Conservation (phyloP, 2,113 vertebrate species). For the Xenopus laevis region DNA sequence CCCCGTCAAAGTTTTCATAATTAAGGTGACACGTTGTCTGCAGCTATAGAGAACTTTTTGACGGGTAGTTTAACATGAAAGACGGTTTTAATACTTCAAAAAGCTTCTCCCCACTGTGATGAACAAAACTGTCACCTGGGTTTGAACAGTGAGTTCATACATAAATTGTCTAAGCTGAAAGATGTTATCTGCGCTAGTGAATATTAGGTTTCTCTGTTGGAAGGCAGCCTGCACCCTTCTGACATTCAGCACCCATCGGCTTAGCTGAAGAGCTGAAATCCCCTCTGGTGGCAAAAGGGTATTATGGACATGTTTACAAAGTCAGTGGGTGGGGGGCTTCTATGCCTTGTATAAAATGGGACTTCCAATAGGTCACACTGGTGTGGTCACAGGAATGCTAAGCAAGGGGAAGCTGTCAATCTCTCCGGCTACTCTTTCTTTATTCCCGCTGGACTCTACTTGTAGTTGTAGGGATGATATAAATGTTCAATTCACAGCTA, state of each 20-base stretch:
- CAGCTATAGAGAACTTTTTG: slow-evolving; percentile 46
- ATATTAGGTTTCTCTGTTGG: slow-evolving; percentile 23
- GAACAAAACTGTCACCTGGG: slow-evolving; percentile 45
- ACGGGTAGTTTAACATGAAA: slow-evolving; percentile 46
- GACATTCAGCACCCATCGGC: slow-evolving; percentile 28
- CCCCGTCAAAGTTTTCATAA: slow-evolving; percentile 46
- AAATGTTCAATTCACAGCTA: too few relatives aligned
- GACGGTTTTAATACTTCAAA: slow-evolving; percentile 45
- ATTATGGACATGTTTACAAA: background rate
- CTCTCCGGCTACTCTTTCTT: background rate
- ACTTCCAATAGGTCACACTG: background rate
- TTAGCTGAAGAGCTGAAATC: background rate
- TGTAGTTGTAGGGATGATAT: too few relatives aligned
- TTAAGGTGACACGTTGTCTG: slow-evolving; percentile 46
- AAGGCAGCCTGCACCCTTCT: slow-evolving; percentile 21
- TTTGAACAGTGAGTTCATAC: slow-evolving; percentile 43
- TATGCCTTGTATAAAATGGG: background rate
- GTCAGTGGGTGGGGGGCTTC: background rate
- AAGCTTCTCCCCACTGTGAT: slow-evolving; percentile 40
- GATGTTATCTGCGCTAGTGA: slow-evolving; percentile 33
- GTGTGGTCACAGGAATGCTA: background rate
- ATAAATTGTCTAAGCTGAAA: slow-evolving; percentile 34
- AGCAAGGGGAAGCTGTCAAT: background rate
- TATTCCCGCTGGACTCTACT: too few relatives aligned
- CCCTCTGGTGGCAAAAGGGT: background rate